Base-by-base conservation (phyloP, 2,113 vertebrate genomes). In the Columba janthina region DNA sequence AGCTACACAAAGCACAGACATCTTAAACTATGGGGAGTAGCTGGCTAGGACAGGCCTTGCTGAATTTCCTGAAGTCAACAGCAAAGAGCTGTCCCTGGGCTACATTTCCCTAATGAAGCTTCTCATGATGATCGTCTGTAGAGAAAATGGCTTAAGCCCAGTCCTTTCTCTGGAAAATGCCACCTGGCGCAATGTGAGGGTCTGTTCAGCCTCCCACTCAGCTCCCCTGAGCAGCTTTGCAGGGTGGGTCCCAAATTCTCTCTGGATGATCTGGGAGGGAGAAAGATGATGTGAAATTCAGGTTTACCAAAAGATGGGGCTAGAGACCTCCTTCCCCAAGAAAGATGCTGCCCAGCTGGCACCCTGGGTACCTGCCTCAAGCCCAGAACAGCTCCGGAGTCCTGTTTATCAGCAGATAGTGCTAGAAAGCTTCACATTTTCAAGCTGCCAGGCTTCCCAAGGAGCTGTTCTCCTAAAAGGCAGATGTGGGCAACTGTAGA, bases 251-350 rank as follows among this genome's bases (percentile, higher is more conserved):
- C 56, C 62, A 44, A 46, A 1, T 26, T 75, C 42, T 24, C 32
- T 6, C n/a, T 4, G 25, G 66, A 8, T 57, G 20, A 21, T 14
- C 1, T 50, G 10, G 29, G 58, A 79, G 36, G 75, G 61, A 85
- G 57, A 65, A 46, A 50, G 28, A 19, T 38, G 58, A 36, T 93
- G 94, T 89, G 83, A 95, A 95, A 95, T 71, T 66, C 7, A 56
- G 29, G 4, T 56, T 93, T 71, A 28, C 89, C 93, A 93, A 96
- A 64, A 96, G 93, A 76, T 95, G 95, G 89, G 87, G 95, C 91
- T 91, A 25, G 44, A 70, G 87, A 81, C 51, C 54, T 95, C 93
- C 61, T 73, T 76, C 77, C 53, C 84, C 93, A 32, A 20, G 62
- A 21, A 66, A 89, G 73, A n/a, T 25, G 22, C 34, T 64, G 65